A percentile compares a stretch with the other conserved stretches of the same genome.
Evolutionary conservation across 2,888 invertebrate species (phyloP).

Genomic region (Dasypogon diadema): DNA sequence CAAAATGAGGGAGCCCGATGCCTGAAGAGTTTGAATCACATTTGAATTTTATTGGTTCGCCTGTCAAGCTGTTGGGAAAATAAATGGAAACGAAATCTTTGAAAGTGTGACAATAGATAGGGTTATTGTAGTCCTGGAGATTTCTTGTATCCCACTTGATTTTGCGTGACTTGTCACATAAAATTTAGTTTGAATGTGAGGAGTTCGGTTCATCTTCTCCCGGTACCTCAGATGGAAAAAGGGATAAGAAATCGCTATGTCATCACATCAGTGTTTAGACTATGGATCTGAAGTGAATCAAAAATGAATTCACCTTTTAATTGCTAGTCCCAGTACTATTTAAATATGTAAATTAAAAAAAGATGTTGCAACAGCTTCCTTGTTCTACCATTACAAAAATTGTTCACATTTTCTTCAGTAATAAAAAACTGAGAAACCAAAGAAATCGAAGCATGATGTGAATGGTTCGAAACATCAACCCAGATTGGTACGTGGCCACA

Average conservation of each 20-base stretch:
- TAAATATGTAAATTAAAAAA: too few species aligned
- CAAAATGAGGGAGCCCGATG: conserved; percentile 54
- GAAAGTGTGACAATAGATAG: conserved; percentile 21
- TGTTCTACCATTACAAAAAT: too few species aligned
- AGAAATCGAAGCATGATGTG: background rate
- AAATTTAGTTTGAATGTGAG: too few species aligned
- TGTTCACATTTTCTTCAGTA: background rate
- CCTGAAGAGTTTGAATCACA: conserved; percentile 61
- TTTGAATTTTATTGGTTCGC: conserved; percentile 67
- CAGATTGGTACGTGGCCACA: conserved; percentile 18
- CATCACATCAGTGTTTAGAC: too few species aligned
- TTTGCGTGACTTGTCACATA: conserved; percentile 35
- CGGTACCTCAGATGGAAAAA: too few species aligned
- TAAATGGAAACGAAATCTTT: conserved; percentile 42
- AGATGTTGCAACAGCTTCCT: too few species aligned
- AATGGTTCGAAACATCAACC: conserved; percentile 11
- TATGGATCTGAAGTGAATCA: too few species aligned
- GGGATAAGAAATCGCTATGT: too few species aligned
- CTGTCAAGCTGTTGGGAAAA: conserved; percentile 60
- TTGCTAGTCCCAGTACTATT: too few species aligned
- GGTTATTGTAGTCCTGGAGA: conserved; percentile 28
- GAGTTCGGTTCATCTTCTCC: too few species aligned
- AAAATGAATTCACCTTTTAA: too few species aligned
- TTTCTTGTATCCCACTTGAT: background rate
- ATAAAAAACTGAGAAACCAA: background rate